Evolutionary conservation across 2,888 invertebrate genomes (phyloP), one percentile per base, ranked within the genome.

Genomic region (Drosophila meridiana): DNA sequence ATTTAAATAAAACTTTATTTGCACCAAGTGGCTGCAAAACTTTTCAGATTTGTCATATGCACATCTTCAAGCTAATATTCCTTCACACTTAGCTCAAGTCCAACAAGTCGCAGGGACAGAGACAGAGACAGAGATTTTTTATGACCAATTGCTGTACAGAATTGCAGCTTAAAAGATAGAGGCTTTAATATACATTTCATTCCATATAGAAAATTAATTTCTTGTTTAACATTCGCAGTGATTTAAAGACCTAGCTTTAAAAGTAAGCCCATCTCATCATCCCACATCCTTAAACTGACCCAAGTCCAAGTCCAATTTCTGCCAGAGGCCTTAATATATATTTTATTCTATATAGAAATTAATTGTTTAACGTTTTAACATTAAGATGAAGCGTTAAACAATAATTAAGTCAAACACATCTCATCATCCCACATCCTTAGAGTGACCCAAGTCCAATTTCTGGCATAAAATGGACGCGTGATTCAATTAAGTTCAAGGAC

Each of bases 41-140:
- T 86, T 86, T 88, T 73, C 45, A 74, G 81, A 90, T 86, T 88
- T 86, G 87, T 88, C 84, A 88, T 83, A 80, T 86, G 83, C 86
- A 80, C 71, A 84, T 78, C 78, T 73, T 67, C 57, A 58, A 71
- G 82, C 87, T 83, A 78, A 89, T 84, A 69, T 80, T 72, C 48
- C 42, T 48, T 57, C 72, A 50, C 62, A 76, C 71, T 81, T 67
- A 59, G 47, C 47, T 28, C 28, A 13, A 45, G 47, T 71, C 76
- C 57, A 61, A 76, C 71, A 71, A 80, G 66, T 55, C 48, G 28
- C 20, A 20, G 20, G 1, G 20, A 0, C 20, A 20, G 47, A 20
- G 6, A 20, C 6, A 6, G n/a, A 20, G 13, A 11, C 26, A 38
- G 8, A n/a, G 36, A 48, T 28, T 50, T 40, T 48, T 60, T 60